Percentiles rank a stretch among this genome's conserved stretches.
phyloP scores from a whole-genome alignment of 2,797 vertebrate species.

The Muscicapa comitata region DNA sequence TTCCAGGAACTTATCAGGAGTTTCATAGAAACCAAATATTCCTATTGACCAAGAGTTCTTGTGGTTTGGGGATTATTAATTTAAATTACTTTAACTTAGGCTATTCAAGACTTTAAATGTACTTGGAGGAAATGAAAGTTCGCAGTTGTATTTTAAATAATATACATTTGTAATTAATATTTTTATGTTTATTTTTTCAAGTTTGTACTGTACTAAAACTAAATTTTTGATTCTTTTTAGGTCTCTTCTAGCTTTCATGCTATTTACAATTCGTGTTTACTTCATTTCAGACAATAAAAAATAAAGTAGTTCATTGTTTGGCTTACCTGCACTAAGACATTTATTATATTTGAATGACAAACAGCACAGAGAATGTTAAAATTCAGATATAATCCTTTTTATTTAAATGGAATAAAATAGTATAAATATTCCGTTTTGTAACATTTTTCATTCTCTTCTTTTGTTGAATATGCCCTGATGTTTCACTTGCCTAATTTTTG shows the following conservation, averaged over 20 bases:
- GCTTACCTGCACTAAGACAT: neutral
- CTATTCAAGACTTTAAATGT: neutral
- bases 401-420: neutral
- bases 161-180: neutral
- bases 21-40: neutral
- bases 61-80: neutral
- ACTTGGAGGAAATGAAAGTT: neutral
- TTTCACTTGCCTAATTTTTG: neutral
- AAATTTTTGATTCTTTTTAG: neutral
- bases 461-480: neutral
- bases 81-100: neutral
- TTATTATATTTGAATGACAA: neutral
- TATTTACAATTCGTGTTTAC: neutral
- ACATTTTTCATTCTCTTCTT: neutral
- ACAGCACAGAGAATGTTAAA: neutral
- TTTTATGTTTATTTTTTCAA: neutral
- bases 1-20: neutral
- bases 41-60: neutral
- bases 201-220: neutral
- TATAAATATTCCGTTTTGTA: neutral
- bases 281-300: neutral
- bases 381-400: neutral
- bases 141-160: neutral
- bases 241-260: neutral
- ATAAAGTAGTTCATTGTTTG: neutral